Percentiles rank a stretch among this genome's conserved stretches.
Evolutionary conservation across 2,888 invertebrate species (phyloP).

Genomic region (Cantharis flavilabris): DNA sequence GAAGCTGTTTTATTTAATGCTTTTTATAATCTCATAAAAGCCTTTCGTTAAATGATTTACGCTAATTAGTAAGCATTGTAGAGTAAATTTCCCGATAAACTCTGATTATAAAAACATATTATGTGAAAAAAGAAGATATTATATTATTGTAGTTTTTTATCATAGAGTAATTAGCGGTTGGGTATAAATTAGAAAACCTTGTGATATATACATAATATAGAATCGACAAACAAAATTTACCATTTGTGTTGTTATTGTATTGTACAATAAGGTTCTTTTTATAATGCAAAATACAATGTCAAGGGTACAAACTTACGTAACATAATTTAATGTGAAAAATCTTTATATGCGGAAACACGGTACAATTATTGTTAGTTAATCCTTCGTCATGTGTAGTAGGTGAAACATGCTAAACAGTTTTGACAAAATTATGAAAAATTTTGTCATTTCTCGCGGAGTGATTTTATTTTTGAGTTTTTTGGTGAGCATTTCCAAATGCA

Average conservation of each 20-base stretch:
- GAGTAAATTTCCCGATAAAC: too few species aligned
- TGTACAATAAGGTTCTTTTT: background rate
- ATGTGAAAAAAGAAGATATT: background rate
- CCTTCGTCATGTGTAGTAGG: background rate
- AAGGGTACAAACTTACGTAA: background rate
- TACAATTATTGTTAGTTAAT: background rate
- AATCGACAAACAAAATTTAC: background rate
- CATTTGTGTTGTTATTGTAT: background rate
- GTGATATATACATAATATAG: background rate
- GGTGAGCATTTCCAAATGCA: background rate
- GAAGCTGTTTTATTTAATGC: too few species aligned
- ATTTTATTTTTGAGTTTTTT: background rate
- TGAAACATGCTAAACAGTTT: background rate
- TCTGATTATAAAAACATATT: background rate
- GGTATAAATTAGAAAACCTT: background rate
- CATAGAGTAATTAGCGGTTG: background rate
- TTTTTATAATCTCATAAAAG: too few species aligned
- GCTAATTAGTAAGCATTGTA: too few species aligned
- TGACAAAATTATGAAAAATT: background rate
- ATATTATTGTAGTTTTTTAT: background rate
- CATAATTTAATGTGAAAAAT: background rate
- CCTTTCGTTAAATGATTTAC: too few species aligned
- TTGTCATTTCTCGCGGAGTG: background rate
- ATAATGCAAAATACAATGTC: background rate
- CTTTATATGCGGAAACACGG: conserved; percentile 2